phyloP scores from a whole-genome alignment of 2,113 vertebrate genomes.

The Dicentrarchus labrax region DNA sequence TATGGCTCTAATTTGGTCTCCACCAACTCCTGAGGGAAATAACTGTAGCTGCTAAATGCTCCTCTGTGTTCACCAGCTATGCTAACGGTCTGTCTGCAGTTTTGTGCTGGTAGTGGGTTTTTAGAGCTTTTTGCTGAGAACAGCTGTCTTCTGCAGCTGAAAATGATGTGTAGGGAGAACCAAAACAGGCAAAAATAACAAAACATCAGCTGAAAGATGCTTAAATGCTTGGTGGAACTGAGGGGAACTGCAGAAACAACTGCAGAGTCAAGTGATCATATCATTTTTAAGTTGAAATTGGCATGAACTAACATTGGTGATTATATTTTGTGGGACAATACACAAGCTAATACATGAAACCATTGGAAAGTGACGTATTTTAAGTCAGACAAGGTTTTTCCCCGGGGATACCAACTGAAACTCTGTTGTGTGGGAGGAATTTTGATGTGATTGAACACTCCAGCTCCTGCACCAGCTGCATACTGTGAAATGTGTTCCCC shows the following conservation, averaged over 20 bases:
- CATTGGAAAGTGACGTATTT: not conserved
- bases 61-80: too few species aligned
- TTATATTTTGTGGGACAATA: not conserved
- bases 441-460: not conserved
- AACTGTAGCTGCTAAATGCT: not conserved
- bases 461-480: slow-evolving; percentile 24
- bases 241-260: too few species aligned
- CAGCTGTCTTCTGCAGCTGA: not conserved
- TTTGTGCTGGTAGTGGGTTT: not conserved
- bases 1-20: not conserved
- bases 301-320: not conserved
- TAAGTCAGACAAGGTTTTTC: slow-evolving; percentile 4
- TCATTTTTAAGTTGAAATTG: not conserved
- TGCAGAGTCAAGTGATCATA: too few species aligned
- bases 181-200: not conserved
- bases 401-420: slow-evolving; percentile 10
- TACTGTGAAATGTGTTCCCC: not conserved
- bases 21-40: not conserved
- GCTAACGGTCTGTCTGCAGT: too few species aligned
- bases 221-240: too few species aligned
- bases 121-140: not conserved
- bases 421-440: slow-evolving; percentile 1
- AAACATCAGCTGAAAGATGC: not conserved
- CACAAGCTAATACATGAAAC: not conserved
- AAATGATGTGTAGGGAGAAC: too few species aligned